Percentiles rank a stretch among this genome's conserved stretches.
These are phyloP conservation scores for Nycteola revayana DNA, from an alignment of 2,888 invertebrate genomes.

Conservation along the genomic window DNA sequence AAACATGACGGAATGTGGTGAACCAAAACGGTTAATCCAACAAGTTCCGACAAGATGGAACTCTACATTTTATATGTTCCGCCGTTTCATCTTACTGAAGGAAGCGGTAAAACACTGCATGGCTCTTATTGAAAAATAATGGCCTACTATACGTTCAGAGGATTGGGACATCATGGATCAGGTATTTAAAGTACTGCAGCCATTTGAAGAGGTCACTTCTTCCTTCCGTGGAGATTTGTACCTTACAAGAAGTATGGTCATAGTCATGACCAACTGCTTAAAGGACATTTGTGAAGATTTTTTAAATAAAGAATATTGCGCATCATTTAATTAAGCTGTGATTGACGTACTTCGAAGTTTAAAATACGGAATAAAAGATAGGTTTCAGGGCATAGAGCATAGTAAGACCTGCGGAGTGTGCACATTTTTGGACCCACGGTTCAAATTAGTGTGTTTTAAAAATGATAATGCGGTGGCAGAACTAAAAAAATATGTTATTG, in stretches of 20 bases:
- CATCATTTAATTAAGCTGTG: background rate
- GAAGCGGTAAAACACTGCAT: no score
- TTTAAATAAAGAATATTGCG: slow-evolving; percentile 1
- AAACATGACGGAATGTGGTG: slow-evolving; percentile 6
- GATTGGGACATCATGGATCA: slow-evolving; percentile 1
- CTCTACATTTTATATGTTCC: slow-evolving; percentile 24
- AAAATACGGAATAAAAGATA: slow-evolving; percentile 6
- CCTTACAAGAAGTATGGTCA: slow-evolving; percentile 15
- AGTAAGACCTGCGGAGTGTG: slow-evolving; percentile 8
- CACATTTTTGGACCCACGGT: slow-evolving; percentile 14
- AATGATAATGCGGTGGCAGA: slow-evolving; percentile 10
- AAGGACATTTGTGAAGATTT: no score
- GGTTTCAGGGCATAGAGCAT: slow-evolving; percentile 1
- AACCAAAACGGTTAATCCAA: slow-evolving; percentile 19
- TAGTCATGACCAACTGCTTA: no score
- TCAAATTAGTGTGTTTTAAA: slow-evolving; percentile 10
- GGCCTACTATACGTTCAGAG: slow-evolving; percentile 1
- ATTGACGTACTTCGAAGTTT: background rate
- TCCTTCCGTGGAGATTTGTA: slow-evolving; percentile 19
- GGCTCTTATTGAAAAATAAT: slow-evolving; percentile 10
- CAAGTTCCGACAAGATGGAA: slow-evolving; percentile 25
- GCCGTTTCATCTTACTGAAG: slow-evolving; percentile 19
- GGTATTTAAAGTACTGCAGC: background rate
- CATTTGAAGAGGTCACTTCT: slow-evolving; percentile 15
- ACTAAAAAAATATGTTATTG: slow-evolving; percentile 7